Evolutionary conservation across 2,888 invertebrate species (phyloP), one percentile per base, ranked within the genome.

Genomic region (Cheilosia vernalis): DNA sequence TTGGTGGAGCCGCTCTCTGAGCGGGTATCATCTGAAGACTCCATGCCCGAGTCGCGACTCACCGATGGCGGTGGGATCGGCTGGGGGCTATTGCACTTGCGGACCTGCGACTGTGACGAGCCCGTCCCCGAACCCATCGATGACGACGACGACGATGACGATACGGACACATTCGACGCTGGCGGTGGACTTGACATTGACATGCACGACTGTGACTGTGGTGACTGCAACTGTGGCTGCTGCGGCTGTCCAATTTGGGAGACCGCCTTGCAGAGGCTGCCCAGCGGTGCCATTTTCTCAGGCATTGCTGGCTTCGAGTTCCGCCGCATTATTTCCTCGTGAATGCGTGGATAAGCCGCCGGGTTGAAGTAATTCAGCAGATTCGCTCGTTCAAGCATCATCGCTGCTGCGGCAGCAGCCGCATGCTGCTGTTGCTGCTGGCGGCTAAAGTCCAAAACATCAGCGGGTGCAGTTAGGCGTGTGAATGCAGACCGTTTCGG

Each of bases 201-300:
- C 79, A 89, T 86, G 64, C 89, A 87, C 63, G 88, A 69, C 88
- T 47, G 90, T 87, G 70, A 90, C 87, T 27, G 89, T 87, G 33
- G 82, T 86, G 80, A 83, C 85, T 76, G 88, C 64, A 67, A 42
- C 73, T 88, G 70, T 72, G 87, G 70, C 72, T 87, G 86, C 80
- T 81, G 85, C 72, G 89, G 72, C 81, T 92, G 94, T 0, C 95
- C 95, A 66, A 95, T 95, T 88, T 95, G 95, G 0, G 95, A 95
- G 1, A 95, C 95, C 0, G 95, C 93, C 89, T 95, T 95, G 87
- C 95, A 93, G n/a, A 95, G 90, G 0, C 95, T 95, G 0, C 95
- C 95, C 70, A 95, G 89, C 0, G 95, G 95, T 0, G 95, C 94
- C 37, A 94, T 90, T 33, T 92, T 92, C 10, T 88, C 80, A 13